These are phyloP conservation scores for Solea senegalensis DNA, from an alignment of 2,113 vertebrate genomes.

Conservation along the genomic window DNA sequence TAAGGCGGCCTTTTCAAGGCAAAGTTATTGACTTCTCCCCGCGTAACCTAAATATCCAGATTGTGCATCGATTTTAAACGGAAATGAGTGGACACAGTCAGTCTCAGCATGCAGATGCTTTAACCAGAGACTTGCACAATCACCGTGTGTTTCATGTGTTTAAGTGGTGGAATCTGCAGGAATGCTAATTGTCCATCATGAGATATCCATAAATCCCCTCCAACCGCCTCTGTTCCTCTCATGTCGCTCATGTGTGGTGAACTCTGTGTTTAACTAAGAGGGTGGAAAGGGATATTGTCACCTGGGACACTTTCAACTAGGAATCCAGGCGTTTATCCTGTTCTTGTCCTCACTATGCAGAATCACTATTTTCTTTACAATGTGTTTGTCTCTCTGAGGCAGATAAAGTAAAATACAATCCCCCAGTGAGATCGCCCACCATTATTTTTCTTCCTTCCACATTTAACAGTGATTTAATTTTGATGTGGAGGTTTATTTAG, in stretches of 20 bases:
- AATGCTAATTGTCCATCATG: conserved; percentile 36
- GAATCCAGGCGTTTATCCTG: conserved; percentile 56
- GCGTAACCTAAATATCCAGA: conserved; percentile 13
- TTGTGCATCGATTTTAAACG: conserved; percentile 8
- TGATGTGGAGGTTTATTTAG: conserved; percentile 88
- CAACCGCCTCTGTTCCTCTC: conserved; percentile 8
- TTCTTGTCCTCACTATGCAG: conserved; percentile 15
- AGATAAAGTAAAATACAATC: conserved; percentile 68
- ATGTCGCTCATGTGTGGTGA: conserved; percentile 25
- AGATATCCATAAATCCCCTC: conserved; percentile 26
- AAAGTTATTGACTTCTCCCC: conserved; percentile 32
- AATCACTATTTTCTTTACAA: conserved; percentile 33
- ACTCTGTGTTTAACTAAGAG: conserved; percentile 29
- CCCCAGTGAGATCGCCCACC: conserved; percentile 76
- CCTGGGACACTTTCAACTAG: conserved; percentile 32
- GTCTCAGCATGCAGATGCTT: conserved; percentile 50
- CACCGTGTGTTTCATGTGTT: conserved; percentile 27
- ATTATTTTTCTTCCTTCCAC: conserved; percentile 86
- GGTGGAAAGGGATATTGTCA: conserved; percentile 39
- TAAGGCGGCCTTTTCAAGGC: conserved; percentile 21
- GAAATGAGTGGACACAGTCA: conserved; percentile 7
- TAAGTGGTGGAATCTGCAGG: conserved; percentile 41
- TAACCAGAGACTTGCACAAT: conserved; percentile 46
- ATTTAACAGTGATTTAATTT: conserved; percentile 90
- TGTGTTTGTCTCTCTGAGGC: conserved; percentile 10